Conservation (phyloP, 2,888 invertebrate genomes). For the Crocallis elinguaria region DNA sequence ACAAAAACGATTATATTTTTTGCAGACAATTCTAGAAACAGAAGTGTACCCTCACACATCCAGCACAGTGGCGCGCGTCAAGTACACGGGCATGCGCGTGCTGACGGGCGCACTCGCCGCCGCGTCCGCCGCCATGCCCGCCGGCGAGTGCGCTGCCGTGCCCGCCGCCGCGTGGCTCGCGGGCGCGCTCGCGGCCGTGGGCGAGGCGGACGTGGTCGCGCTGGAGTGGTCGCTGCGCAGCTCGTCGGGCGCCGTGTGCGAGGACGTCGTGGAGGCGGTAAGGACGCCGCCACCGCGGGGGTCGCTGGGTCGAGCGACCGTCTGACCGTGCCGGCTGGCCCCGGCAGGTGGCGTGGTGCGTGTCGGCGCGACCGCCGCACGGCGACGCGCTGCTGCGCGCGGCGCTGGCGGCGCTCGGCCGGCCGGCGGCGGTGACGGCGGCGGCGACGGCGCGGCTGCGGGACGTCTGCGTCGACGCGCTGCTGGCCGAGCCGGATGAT, state of each 20-base stretch:
- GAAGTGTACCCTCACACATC: constrained; percentile 16
- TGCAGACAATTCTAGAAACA: constrained; percentile 9
- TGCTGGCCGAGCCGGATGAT: constrained; percentile 10
- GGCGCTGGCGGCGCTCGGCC: background rate
- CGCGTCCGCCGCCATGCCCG: background rate
- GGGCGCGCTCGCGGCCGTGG: background rate
- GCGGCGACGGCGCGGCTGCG: background rate
- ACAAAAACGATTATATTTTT: too few species aligned
- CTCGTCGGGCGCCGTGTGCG: background rate
- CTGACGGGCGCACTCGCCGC: background rate
- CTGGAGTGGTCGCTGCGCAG: constrained; percentile 23
- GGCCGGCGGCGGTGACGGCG: background rate
- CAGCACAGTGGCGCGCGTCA: background rate
- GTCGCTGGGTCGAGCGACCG: too few species aligned
- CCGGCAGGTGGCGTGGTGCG: constrained; percentile 32
- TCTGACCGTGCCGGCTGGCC: too few species aligned
- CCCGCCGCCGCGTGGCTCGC: background rate
- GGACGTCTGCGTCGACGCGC: constrained; percentile 12
- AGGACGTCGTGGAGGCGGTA: constrained; percentile 28
- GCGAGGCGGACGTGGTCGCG: constrained; percentile 7
- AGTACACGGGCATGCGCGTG: constrained; percentile 18
- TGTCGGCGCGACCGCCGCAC: constrained; percentile 27
- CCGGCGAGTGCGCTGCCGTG: background rate
- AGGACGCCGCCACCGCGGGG: background rate
- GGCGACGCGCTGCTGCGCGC: background rate